phyloP scores from a whole-genome alignment of 2,888 invertebrate species.

The Tenthredo scrophulariae region DNA sequence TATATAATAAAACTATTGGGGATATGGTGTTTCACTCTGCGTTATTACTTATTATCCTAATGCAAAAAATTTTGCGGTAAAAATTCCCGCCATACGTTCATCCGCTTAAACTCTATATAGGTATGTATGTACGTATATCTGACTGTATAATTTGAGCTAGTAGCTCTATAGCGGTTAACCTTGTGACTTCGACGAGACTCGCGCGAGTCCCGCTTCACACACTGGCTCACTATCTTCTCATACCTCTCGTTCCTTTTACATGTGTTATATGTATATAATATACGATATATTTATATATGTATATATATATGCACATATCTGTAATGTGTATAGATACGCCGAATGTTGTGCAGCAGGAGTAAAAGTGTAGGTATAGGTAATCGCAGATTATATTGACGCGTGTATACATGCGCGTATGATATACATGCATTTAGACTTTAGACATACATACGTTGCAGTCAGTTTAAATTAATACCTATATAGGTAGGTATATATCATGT shows the following conservation, averaged over 20 bases:
- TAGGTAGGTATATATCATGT: background rate
- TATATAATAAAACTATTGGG: too few relatives aligned
- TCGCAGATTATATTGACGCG: background rate
- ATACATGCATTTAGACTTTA: background rate
- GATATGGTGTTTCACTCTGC: too few relatives aligned
- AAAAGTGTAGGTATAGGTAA: background rate
- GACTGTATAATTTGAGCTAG: slow-evolving; percentile 30
- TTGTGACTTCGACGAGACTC: slow-evolving; percentile 22
- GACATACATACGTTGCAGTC: background rate
- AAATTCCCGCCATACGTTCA: slow-evolving; percentile 13
- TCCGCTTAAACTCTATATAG: background rate
- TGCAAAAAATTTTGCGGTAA: background rate
- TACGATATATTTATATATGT: background rate
- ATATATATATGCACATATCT: background rate
- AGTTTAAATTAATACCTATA: background rate
- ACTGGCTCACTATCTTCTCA: background rate
- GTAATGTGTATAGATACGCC: background rate
- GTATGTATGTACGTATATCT: background rate
- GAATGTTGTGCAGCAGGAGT: background rate
- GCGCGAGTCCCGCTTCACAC: background rate
- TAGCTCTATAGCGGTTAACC: background rate
- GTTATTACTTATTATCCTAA: too few relatives aligned
- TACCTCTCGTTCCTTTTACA: background rate
- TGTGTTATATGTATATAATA: background rate
- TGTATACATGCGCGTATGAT: background rate